Conservation (phyloP, 1,140 invertebrate species). For the Magallana angulata region DNA sequence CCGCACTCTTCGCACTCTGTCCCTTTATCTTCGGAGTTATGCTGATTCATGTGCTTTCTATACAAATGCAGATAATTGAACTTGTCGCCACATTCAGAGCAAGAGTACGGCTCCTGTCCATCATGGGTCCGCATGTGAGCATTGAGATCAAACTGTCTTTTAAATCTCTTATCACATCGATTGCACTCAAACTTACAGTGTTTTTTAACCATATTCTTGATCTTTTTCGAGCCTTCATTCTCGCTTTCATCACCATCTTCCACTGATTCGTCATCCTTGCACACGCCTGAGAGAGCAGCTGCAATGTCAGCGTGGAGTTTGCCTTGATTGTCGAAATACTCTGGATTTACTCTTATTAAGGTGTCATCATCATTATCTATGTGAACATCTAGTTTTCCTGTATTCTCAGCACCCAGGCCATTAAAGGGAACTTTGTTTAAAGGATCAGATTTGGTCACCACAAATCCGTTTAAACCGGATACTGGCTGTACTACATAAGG, state of each 20-base stretch:
- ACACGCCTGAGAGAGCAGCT: neutral
- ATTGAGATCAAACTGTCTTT: constrained; percentile 26
- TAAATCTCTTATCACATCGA: constrained; percentile 33
- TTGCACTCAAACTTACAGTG: constrained; percentile 33
- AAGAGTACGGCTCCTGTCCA: constrained; percentile 9
- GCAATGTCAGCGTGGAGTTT: neutral
- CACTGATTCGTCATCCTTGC: neutral
- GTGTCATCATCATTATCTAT: neutral
- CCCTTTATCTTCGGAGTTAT: constrained; percentile 16
- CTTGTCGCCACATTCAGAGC: neutral
- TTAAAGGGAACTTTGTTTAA: neutral
- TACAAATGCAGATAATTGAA: constrained; percentile 16
- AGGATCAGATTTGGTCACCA: constrained; percentile 12
- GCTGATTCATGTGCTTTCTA: constrained; percentile 22
- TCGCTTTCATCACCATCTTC: neutral
- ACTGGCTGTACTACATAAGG: neutral
- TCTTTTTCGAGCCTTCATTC: neutral
- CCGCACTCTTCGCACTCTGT: constrained; percentile 3
- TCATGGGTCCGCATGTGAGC: constrained; percentile 7
- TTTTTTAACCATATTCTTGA: neutral
- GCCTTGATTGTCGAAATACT: constrained; percentile 8
- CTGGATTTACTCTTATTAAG: neutral
- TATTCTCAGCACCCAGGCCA: constrained; percentile 18
- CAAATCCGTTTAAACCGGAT: neutral
- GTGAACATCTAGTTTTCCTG: neutral